Conservation (phyloP, 2,888 invertebrate species). For the Doris montereyensis region DNA sequence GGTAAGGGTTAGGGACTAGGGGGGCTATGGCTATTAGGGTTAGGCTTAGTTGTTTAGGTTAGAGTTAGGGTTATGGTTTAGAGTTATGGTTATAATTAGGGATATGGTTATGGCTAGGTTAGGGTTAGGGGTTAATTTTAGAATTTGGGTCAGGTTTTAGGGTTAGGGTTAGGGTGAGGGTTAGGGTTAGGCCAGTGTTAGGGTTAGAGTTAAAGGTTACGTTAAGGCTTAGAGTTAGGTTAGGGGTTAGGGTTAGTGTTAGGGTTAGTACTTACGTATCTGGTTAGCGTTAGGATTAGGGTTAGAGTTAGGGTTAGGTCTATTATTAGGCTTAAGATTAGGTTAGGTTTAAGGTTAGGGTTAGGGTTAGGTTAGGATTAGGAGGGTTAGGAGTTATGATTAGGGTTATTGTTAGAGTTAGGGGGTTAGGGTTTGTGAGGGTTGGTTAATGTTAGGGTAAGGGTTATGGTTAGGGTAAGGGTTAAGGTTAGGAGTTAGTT, state of each 20-base stretch:
- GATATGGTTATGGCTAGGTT: slow-evolving; percentile 44
- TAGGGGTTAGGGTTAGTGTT: slow-evolving; percentile 48
- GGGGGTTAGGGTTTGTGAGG: slow-evolving; percentile 25
- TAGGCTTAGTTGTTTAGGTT: slow-evolving; percentile 46
- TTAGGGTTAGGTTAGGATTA: slow-evolving; percentile 49
- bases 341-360: slow-evolving; percentile 50
- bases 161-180: slow-evolving; percentile 43
- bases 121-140: slow-evolving; percentile 49
- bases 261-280: no score
- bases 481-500: slow-evolving; percentile 38
- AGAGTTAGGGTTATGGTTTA: slow-evolving; percentile 48
- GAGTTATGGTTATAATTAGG: slow-evolving; percentile 42
- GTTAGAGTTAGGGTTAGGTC: slow-evolving; percentile 55
- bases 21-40: slow-evolving; percentile 42
- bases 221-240: slow-evolving; percentile 48
- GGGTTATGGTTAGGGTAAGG: slow-evolving; percentile 36
- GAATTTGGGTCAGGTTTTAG: slow-evolving; percentile 48
- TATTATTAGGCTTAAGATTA: slow-evolving; percentile 52
- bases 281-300: slow-evolving; percentile 54
- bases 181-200: slow-evolving; percentile 45
- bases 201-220: slow-evolving; percentile 48
- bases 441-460: slow-evolving; percentile 46
- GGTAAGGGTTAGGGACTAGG: slow-evolving; percentile 40
- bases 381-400: slow-evolving; percentile 50
- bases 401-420: slow-evolving; percentile 41